Evolutionary conservation across 2,113 vertebrate species (phyloP).

Genomic region (Stictonetta naevosa): DNA sequence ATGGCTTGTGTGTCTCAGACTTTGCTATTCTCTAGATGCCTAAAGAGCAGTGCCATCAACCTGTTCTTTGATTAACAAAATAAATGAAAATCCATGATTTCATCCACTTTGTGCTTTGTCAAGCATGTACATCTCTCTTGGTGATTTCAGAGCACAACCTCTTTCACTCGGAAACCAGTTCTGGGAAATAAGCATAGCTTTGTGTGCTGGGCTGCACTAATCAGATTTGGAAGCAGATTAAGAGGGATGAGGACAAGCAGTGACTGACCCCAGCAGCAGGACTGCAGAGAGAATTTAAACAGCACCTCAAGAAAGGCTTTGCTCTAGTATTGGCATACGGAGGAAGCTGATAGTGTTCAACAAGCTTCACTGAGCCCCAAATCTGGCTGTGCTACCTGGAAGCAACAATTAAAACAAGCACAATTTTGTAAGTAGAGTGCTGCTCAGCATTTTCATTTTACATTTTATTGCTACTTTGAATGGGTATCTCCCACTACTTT

Average conservation of each 20-base stretch:
- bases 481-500: not conserved
- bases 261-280: not conserved
- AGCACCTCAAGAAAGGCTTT: not conserved
- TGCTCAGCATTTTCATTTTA: not conserved
- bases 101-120: not conserved
- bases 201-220: not conserved
- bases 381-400: not conserved
- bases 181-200: not conserved
- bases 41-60: not conserved
- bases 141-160: not conserved
- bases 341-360: not conserved
- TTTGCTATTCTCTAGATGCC: not conserved
- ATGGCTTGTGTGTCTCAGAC: not conserved
- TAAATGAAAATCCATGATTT: not conserved
- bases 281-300: not conserved
- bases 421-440: accelerated
- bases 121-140: not conserved
- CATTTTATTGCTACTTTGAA: not conserved
- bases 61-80: not conserved
- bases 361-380: not conserved
- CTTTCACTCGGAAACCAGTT: not conserved
- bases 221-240: not conserved
- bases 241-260: not conserved
- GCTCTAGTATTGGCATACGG: not conserved
- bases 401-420: not conserved